Evolutionary conservation across 1,140 invertebrate genomes (phyloP), one percentile per base, ranked within the genome.

Genomic region (Rhyacophila brunnea): DNA sequence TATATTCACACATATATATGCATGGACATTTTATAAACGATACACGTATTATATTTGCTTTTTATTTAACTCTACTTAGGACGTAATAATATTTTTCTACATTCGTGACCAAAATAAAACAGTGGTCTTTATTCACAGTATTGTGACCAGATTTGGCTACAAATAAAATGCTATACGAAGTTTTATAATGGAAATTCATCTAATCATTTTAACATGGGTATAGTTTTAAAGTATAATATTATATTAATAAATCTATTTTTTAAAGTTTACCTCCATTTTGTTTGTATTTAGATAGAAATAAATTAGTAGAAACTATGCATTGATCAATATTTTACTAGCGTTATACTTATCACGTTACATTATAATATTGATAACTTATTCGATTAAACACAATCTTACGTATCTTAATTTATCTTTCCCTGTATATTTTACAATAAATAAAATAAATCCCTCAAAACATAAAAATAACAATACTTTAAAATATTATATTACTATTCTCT

Each of bases 361-460:
- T 28, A 28, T 5, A 28, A 28, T 28, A 28, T 28, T 28, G 23
- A 28, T 28, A 28, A 28, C 23, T 28, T 28, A 28, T 9, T 28
- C 9, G 9, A 9, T 28, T 28, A 5, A 28, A 28, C 9, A 28
- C 23, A 45, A 10, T 15, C 18, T 45, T 45, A 45, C 43, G 43
- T 45, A 45, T 45, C 18, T 45, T 45, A 45, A 17, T 15, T 28
- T 45, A 52, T 52, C 52, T 36, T 44, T 54, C 52, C 52, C 52
- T 54, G 52, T 54, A 54, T 54, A 20, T 38, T 13, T 48, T 15
- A 48, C 48, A 57, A 49, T 49, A 57, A 46, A 56, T 46, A 47
- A 20, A 56, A 46, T 15, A 46, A 23, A 44, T 6, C 23, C 44
- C 35, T 34, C 20, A 46, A 5, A 51, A 51, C 49, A 15, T 34